phyloP scores from a whole-genome alignment of 2,797 vertebrate species.

The Vipera latastei region DNA sequence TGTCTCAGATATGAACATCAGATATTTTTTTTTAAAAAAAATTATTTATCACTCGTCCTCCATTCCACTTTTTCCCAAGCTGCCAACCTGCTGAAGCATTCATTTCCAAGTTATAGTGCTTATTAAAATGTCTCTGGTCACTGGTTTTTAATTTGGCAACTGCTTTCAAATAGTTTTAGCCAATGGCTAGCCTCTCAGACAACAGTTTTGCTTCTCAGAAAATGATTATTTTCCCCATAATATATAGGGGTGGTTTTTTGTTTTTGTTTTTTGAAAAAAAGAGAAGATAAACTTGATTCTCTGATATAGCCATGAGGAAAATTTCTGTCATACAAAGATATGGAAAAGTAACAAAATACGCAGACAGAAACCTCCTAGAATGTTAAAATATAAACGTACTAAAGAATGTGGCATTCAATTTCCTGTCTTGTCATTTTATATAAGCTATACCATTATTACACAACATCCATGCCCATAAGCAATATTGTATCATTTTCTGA shows the following conservation, averaged over 20 bases:
- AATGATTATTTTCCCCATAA: slow-evolving; percentile 49
- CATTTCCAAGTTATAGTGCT: neutral
- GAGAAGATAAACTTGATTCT: slow-evolving; percentile 59
- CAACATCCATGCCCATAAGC: slow-evolving; percentile 59
- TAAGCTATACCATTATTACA: slow-evolving; percentile 57
- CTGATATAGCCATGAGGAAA: slow-evolving; percentile 66
- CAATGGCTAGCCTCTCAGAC: slow-evolving; percentile 41
- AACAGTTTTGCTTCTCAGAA: slow-evolving; percentile 37
- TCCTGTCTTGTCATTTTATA: slow-evolving; percentile 67
- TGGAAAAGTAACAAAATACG: slow-evolving; percentile 65
- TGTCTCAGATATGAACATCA: slow-evolving; percentile 22
- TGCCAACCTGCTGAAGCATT: slow-evolving; percentile 16
- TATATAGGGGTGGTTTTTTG: slow-evolving; percentile 1
- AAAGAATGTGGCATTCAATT: slow-evolving; percentile 67
- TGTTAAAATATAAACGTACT: slow-evolving; percentile 53
- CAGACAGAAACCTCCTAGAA: slow-evolving; percentile 56
- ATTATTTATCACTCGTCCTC: neutral
- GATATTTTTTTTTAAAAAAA: neutral
- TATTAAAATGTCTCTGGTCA: slow-evolving; percentile 27
- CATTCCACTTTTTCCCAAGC: neutral
- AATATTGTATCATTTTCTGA: slow-evolving; percentile 58
- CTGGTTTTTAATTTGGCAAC: slow-evolving; percentile 4
- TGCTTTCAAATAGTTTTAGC: neutral
- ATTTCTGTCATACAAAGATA: slow-evolving; percentile 68
- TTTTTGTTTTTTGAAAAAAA: neutral